A percentile compares a stretch with the other conserved stretches of the same genome.
These are phyloP conservation scores for Callimorpha dominula DNA, from an alignment of 2,888 invertebrate species.

Conservation along the genomic window DNA sequence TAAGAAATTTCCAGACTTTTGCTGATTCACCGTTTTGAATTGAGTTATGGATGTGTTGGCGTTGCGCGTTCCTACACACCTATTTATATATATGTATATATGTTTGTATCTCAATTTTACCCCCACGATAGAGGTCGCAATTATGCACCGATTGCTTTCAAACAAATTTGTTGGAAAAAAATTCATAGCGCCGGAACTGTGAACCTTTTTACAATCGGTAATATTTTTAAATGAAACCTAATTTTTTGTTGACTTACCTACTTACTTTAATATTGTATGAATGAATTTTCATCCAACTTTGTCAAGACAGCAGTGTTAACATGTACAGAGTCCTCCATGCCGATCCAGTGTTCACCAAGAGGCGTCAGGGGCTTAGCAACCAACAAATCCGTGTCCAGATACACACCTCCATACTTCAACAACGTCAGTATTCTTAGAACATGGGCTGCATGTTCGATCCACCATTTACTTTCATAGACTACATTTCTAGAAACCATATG, in stretches of 20 bases:
- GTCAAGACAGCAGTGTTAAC: conserved; percentile 14
- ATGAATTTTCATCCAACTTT: conserved; percentile 27
- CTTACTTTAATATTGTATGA: conserved; percentile 29
- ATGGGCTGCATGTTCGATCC: conserved; percentile 38
- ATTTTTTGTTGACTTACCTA: background rate
- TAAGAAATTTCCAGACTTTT: too few relatives aligned
- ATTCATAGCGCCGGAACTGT: too few relatives aligned
- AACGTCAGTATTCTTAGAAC: conserved; percentile 39
- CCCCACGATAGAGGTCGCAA: too few relatives aligned
- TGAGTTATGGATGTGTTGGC: too few relatives aligned
- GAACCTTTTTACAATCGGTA: too few relatives aligned
- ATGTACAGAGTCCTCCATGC: conserved; percentile 18
- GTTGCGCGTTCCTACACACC: too few relatives aligned
- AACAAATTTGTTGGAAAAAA: too few relatives aligned
- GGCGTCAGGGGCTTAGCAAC: conserved; percentile 43
- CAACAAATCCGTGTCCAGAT: conserved; percentile 45
- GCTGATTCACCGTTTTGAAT: too few relatives aligned
- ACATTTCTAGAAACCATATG: conserved; percentile 17
- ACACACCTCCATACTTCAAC: conserved; percentile 47
- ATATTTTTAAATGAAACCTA: too few relatives aligned
- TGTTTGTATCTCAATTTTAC: too few relatives aligned
- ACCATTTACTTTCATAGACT: conserved; percentile 23
- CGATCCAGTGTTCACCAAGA: conserved; percentile 41
- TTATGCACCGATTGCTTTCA: too few relatives aligned
- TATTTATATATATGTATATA: too few relatives aligned